Percentiles rank a stretch among this genome's conserved stretches.
phyloP scores from a whole-genome alignment of 2,888 invertebrate species.

The Latrodectus hesperus region DNA sequence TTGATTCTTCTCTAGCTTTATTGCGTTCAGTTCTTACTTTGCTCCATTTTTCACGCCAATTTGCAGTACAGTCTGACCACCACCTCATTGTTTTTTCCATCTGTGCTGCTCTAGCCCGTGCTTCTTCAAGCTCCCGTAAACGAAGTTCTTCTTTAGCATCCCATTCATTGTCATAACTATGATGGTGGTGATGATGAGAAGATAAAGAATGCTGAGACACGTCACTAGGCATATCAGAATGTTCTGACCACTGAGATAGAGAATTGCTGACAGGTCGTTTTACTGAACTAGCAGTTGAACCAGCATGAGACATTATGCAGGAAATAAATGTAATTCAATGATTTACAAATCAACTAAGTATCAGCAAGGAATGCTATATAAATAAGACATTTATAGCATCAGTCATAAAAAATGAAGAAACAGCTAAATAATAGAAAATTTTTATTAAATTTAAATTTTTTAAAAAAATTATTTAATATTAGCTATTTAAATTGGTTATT shows the following conservation, averaged over 20 bases:
- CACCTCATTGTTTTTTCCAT: constrained; percentile 99
- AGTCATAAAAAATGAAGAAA: no score
- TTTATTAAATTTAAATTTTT: no score
- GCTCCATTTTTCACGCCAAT: constrained; percentile 97
- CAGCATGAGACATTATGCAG: constrained; percentile 63
- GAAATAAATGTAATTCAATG: no score
- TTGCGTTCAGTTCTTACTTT: constrained; percentile 94
- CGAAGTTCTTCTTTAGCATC: constrained; percentile 68
- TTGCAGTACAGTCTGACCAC: constrained; percentile 99
- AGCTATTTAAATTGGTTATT: no score
- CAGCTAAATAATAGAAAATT: no score
- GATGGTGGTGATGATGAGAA: constrained; percentile 63
- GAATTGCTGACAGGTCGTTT: constrained; percentile 53
- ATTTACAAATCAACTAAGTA: no score
- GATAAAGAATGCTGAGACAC: constrained; percentile 64
- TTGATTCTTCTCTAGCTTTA: constrained; percentile 91
- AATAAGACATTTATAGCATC: no score
- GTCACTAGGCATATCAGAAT: constrained; percentile 43
- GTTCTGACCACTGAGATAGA: constrained; percentile 53
- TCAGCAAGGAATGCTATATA: no score
- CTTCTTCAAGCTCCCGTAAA: constrained; percentile 88
- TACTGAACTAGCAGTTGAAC: constrained; percentile 60
- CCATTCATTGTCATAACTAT: constrained; percentile 68
- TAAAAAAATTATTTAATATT: no score
- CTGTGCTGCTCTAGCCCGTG: constrained; percentile 93